Conservation (phyloP, 2,888 invertebrate genomes). For the Cheilosia pagana region DNA sequence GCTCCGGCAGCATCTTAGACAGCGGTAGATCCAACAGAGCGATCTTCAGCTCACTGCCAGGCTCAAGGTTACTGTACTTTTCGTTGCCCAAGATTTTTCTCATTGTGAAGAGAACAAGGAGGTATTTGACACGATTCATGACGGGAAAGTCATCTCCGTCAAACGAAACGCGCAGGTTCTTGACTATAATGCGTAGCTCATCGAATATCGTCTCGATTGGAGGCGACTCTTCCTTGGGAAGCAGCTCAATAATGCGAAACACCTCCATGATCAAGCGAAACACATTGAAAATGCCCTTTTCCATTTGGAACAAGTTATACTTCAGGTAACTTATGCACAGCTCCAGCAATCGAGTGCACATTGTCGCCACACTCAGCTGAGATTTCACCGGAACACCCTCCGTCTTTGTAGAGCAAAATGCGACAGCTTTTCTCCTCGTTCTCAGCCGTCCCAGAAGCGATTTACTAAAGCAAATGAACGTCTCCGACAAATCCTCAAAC, state of each 20-base stretch:
- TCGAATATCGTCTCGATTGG: constrained; percentile 56
- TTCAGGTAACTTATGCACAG: constrained; percentile 74
- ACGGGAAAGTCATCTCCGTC: constrained; percentile 71
- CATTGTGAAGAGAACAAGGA: constrained; percentile 78
- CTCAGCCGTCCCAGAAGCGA: constrained; percentile 77
- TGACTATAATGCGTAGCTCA: constrained; percentile 70
- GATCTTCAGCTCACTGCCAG: constrained; percentile 71
- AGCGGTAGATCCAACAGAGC: constrained; percentile 76
- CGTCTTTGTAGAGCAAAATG: constrained; percentile 55
- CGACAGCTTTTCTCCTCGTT: constrained; percentile 73
- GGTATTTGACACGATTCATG: constrained; percentile 78
- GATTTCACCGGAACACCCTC: constrained; percentile 35
- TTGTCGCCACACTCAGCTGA: constrained; percentile 77
- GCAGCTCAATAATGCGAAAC: constrained; percentile 70
- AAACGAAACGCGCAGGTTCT: constrained; percentile 67
- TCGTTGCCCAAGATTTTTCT: constrained; percentile 64
- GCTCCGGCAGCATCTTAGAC: constrained; percentile 68
- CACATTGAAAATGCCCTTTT: constrained; percentile 64
- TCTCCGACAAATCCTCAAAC: constrained; percentile 75
- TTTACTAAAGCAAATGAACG: constrained; percentile 76
- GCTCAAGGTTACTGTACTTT: constrained; percentile 55
- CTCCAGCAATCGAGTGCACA: constrained; percentile 76
- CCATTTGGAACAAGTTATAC: constrained; percentile 61
- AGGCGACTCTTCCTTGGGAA: constrained; percentile 61
- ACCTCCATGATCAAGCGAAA: constrained; percentile 70